These are phyloP conservation scores for Atrichornis clamosus DNA, from an alignment of 2,113 vertebrate genomes.

Conservation along the genomic window DNA sequence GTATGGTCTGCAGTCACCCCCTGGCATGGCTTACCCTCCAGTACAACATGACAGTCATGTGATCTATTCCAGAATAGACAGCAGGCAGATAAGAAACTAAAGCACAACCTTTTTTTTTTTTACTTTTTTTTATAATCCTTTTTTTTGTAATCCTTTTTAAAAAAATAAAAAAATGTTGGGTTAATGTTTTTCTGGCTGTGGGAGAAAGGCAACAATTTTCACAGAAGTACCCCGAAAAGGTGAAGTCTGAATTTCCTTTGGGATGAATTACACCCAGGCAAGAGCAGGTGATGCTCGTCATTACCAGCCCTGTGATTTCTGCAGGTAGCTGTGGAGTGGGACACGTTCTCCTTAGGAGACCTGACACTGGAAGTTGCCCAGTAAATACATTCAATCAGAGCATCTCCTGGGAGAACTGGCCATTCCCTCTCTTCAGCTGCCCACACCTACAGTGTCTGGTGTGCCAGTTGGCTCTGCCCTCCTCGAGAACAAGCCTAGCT, in stretches of 20 bases:
- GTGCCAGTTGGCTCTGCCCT: slow-evolving; percentile 24
- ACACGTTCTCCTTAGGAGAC: neutral
- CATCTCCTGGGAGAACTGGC: neutral
- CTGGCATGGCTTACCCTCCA: neutral
- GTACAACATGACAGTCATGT: too few species aligned
- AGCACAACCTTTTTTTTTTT: neutral
- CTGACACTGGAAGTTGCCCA: neutral
- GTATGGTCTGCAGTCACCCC: neutral
- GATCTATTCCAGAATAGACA: neutral
- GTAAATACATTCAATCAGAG: neutral
- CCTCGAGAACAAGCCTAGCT: neutral
- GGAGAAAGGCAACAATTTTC: neutral
- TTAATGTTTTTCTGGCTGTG: neutral
- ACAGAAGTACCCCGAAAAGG: neutral
- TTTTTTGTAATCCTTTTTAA: too few species aligned
- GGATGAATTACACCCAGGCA: neutral
- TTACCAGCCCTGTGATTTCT: neutral
- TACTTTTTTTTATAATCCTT: neutral
- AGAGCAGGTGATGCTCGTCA: neutral
- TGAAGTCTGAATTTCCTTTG: neutral
- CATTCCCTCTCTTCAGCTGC: neutral
- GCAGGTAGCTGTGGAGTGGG: neutral
- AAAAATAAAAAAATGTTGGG: neutral
- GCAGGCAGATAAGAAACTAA: neutral
- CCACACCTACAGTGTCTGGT: neutral